Conservation (phyloP, 2,797 vertebrate species). For the Acridotheres tristis region DNA sequence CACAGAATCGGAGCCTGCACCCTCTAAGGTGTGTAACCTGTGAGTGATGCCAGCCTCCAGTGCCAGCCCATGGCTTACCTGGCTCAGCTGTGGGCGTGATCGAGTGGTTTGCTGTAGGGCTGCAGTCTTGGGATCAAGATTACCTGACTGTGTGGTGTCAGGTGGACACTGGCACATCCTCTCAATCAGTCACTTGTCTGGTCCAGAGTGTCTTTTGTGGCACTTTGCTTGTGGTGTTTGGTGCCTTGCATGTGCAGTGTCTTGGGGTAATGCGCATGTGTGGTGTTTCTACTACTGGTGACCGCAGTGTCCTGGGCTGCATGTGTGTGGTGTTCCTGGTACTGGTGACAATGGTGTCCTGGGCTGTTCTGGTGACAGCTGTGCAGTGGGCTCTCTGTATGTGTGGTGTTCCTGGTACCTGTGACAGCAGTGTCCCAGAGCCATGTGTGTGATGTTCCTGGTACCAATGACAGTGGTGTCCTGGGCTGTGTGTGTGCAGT, state of each 20-base stretch:
- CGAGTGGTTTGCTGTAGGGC: fast-evolving
- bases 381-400: not conserved
- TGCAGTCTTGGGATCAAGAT: not conserved
- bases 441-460: fast-evolving
- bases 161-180: not conserved
- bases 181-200: not conserved
- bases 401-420: not conserved
- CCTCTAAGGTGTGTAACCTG: not conserved
- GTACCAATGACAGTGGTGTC: fast-evolving
- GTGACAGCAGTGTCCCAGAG: not conserved
- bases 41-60: not conserved
- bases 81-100: fast-evolving
- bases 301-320: not conserved
- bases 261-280: fast-evolving
- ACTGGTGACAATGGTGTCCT: not conserved
- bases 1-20: not conserved
- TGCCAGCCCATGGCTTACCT: not conserved
- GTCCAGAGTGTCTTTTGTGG: not conserved
- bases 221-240: fast-evolving
- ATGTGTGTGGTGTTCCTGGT: not conserved
- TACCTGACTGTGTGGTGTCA: fast-evolving
- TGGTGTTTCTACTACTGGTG: not conserved
- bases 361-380: fast-evolving
- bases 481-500: not conserved
- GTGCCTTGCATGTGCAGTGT: fast-evolving